A percentile compares a stretch with the other conserved stretches of the same genome.
Evolutionary conservation across 2,797 vertebrate species (phyloP).

Genomic region (Halcyon chelicuti): DNA sequence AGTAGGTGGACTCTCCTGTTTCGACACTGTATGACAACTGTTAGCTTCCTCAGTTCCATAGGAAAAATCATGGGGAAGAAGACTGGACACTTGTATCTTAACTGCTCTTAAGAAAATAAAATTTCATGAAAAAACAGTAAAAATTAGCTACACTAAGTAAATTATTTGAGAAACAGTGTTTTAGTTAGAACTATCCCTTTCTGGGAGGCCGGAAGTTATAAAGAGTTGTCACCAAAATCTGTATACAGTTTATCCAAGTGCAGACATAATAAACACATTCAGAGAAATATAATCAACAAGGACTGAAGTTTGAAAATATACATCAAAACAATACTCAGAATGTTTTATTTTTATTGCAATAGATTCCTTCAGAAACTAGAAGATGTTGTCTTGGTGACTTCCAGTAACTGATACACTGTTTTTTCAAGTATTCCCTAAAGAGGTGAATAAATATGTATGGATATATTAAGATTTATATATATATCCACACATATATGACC

Average conservation of each 20-base stretch:
- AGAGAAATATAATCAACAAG: not conserved
- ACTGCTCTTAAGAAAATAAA: not conserved
- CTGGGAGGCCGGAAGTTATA: not conserved
- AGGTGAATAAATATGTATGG: not conserved
- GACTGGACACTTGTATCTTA: not conserved
- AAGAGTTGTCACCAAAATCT: not conserved
- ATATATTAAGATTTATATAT: not conserved
- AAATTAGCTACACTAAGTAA: not conserved
- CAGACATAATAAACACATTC: not conserved
- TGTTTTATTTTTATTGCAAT: not conserved
- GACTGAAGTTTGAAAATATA: not conserved
- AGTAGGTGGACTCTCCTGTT: not conserved
- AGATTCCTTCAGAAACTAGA: not conserved
- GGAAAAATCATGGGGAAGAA: not conserved
- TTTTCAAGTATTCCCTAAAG: not conserved
- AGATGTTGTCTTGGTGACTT: not conserved
- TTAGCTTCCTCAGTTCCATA: not conserved
- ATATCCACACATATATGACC: not conserved
- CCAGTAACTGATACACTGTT: not conserved
- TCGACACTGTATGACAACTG: not conserved
- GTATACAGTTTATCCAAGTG: not conserved
- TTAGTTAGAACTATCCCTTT: not conserved
- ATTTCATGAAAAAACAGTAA: not conserved
- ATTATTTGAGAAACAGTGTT: not conserved
- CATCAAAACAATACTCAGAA: not conserved